phyloP scores from a whole-genome alignment of 1,140 invertebrate species.

The Danaus melanippus region DNA sequence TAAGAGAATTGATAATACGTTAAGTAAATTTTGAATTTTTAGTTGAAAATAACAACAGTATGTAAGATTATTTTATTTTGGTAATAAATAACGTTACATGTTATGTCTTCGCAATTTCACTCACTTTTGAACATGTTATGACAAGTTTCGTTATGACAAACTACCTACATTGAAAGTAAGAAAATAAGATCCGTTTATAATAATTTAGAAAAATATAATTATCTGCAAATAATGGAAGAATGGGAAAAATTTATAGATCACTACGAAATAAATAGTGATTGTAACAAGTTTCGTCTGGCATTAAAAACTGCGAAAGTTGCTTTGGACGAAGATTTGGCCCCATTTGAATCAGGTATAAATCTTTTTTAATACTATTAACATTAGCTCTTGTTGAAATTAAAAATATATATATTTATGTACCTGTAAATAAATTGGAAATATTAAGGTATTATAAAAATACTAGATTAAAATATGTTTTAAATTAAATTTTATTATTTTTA shows the following conservation, averaged over 20 bases:
- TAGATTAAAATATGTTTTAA: no score
- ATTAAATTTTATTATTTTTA: no score
- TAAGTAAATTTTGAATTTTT: no score
- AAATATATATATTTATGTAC: no score
- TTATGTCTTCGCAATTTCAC: no score
- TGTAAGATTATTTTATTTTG: no score
- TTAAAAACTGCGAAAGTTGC: conserved; percentile 17
- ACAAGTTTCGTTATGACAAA: background rate
- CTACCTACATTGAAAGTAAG: background rate
- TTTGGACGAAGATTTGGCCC: conserved; percentile 22
- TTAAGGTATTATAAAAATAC: background rate
- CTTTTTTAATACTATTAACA: conserved; percentile 1
- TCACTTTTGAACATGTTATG: no score
- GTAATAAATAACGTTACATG: no score
- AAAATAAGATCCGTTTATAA: background rate
- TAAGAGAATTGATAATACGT: no score
- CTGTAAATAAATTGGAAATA: background rate
- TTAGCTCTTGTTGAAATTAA: background rate
- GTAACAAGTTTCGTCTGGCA: conserved; percentile 12
- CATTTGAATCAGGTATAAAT: conserved; percentile 25
- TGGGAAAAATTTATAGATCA: conserved; percentile 22
- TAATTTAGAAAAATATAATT: background rate
- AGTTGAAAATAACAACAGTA: no score
- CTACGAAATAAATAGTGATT: conserved; percentile 8
- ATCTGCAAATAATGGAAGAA: conserved; percentile 21